Evolutionary conservation across 2,888 invertebrate species (phyloP).

Genomic region (Eurytoma californica): DNA sequence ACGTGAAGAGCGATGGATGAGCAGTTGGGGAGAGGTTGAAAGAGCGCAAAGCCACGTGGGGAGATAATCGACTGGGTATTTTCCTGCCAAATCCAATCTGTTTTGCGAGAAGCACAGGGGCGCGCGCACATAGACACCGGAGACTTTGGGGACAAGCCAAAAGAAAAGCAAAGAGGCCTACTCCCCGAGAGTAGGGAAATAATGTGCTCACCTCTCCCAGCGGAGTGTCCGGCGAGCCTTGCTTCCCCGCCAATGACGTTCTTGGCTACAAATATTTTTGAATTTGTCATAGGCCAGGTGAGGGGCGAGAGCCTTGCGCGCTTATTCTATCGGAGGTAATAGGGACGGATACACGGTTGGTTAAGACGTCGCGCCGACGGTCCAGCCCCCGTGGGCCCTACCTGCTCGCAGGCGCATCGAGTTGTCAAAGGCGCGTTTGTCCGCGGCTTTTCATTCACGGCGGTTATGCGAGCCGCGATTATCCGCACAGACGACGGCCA

Average conservation of each 20-base stretch:
- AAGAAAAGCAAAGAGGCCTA: constrained; percentile 3
- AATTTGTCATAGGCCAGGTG: constrained; percentile 72
- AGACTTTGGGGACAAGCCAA: not conserved
- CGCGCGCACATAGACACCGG: not conserved
- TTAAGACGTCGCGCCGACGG: constrained; percentile 32
- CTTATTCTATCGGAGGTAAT: constrained; percentile 57
- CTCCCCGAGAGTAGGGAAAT: not conserved
- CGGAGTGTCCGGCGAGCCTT: not conserved
- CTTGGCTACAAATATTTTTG: constrained; percentile 63
- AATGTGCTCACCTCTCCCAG: not conserved
- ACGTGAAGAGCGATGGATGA: not conserved
- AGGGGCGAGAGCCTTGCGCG: constrained; percentile 54
- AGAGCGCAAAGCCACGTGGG: constrained; percentile 4
- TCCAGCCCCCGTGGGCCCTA: constrained; percentile 35
- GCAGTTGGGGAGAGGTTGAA: not conserved
- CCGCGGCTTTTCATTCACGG: constrained; percentile 5
- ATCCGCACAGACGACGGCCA: not conserved
- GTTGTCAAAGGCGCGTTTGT: constrained; percentile 30
- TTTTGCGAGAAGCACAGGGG: constrained; percentile 14
- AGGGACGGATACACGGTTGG: constrained; percentile 67
- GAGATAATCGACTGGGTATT: constrained; percentile 31
- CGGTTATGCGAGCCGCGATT: not conserved
- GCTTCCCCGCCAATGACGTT: constrained; percentile 19
- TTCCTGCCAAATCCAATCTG: constrained; percentile 38
- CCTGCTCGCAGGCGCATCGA: constrained; percentile 11